phyloP scores from a whole-genome alignment of 2,888 invertebrate species.

The Platerodrilus igneus region DNA sequence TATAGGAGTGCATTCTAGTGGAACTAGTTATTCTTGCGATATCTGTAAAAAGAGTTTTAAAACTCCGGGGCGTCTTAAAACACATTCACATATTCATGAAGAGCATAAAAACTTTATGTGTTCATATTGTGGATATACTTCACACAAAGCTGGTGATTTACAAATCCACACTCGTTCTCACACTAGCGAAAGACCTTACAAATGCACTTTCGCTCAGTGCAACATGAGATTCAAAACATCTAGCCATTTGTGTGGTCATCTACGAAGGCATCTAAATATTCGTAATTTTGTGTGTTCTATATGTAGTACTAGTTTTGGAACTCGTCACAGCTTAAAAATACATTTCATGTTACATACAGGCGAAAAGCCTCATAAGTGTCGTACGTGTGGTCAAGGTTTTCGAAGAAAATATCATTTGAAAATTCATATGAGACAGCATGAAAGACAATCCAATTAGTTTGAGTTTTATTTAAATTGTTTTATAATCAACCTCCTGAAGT shows the following conservation, averaged over 20 bases:
- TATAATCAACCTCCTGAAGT: too few species aligned
- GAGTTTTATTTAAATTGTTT: too few species aligned
- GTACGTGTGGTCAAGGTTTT: constrained; percentile 29
- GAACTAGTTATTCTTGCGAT: constrained; percentile 27
- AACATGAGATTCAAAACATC: constrained; percentile 29
- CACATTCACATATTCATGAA: constrained; percentile 30
- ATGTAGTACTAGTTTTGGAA: constrained; percentile 29
- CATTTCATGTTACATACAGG: constrained; percentile 32
- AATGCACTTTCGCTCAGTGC: constrained; percentile 32
- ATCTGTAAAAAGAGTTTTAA: constrained; percentile 33
- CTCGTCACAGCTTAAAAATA: constrained; percentile 30
- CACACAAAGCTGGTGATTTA: constrained; percentile 30
- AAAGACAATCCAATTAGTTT: constrained; percentile 4
- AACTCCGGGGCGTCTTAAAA: constrained; percentile 27
- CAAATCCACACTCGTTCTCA: constrained; percentile 34
- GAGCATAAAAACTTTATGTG: constrained; percentile 30
- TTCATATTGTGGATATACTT: constrained; percentile 29
- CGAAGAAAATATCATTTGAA: constrained; percentile 31
- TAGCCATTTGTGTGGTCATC: constrained; percentile 31
- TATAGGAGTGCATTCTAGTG: constrained; percentile 29
- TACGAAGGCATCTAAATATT: constrained; percentile 29
- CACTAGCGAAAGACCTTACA: constrained; percentile 31
- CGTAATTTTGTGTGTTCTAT: constrained; percentile 28
- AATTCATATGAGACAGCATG: constrained; percentile 31
- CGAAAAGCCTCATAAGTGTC: constrained; percentile 30